Percentiles rank a stretch among this genome's conserved stretches.
Conservation (phyloP, 2,888 invertebrate species). For the Hirtodrosophila histrioides region DNA sequence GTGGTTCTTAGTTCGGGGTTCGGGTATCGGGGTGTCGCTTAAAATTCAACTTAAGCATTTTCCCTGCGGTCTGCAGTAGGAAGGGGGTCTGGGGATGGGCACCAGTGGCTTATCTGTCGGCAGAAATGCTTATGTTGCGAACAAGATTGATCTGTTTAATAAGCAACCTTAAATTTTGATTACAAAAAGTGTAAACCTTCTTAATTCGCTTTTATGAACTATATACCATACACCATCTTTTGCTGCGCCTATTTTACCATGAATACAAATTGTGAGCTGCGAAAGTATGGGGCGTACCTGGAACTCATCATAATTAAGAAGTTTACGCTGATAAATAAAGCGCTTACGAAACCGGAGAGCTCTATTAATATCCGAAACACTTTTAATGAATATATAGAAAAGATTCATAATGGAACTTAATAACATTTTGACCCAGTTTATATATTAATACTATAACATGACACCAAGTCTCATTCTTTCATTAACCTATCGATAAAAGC, state of each 20-base stretch:
- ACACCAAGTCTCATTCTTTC: no score
- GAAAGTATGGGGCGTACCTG: neutral
- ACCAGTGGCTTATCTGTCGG: slow-evolving; percentile 40
- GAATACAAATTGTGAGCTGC: slow-evolving; percentile 32
- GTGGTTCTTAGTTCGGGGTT: neutral
- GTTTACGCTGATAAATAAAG: no score
- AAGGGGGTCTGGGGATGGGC: slow-evolving; percentile 15
- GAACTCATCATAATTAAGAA: neutral
- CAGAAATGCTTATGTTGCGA: slow-evolving; percentile 28
- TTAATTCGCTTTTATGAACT: slow-evolving; percentile 44
- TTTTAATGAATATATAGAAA: no score
- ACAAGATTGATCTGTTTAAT: slow-evolving; percentile 78
- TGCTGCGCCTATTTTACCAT: slow-evolving; percentile 21
- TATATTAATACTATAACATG: no score
- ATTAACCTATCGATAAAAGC: no score
- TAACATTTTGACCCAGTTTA: no score
- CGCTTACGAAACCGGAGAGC: no score
- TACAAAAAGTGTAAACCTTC: slow-evolving; percentile 44
- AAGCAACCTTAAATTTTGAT: slow-evolving; percentile 57
- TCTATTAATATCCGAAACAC: no score
- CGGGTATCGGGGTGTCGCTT: slow-evolving; percentile 8
- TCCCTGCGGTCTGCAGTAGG: slow-evolving; percentile 12
- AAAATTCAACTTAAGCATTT: slow-evolving; percentile 40
- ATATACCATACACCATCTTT: slow-evolving; percentile 8
- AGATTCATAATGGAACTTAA: no score